phyloP scores from a whole-genome alignment of 1,140 invertebrate genomes.

The Chironomus striatipennis region DNA sequence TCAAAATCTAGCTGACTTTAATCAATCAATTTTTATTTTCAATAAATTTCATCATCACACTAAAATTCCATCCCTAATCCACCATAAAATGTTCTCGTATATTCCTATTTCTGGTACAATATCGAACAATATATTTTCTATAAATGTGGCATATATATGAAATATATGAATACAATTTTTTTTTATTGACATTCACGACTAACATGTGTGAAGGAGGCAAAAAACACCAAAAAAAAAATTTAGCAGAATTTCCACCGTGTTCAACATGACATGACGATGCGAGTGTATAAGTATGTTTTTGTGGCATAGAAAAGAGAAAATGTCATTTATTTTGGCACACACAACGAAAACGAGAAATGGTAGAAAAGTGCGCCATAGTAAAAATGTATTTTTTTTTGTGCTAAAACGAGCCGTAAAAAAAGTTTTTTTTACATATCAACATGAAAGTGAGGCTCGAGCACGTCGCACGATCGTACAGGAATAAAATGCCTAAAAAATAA shows the following conservation, averaged over 20 bases:
- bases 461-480: neutral
- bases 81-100: neutral
- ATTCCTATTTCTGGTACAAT: neutral
- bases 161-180: neutral
- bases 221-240: neutral
- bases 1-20: neutral
- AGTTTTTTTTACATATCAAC: neutral
- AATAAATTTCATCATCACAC: neutral
- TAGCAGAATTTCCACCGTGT: neutral
- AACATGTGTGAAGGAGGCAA: neutral
- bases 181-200: slow-evolving; percentile 5
- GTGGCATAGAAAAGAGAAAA: neutral
- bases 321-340: neutral
- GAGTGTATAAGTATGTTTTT: neutral
- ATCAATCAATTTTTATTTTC: neutral
- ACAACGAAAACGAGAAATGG: neutral
- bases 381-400: neutral
- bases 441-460: slow-evolving; percentile 6
- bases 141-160: neutral
- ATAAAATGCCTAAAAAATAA: neutral
- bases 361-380: neutral
- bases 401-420: neutral
- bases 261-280: neutral
- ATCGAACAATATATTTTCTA: too few species aligned
- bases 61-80: neutral